Evolutionary conservation across 2,888 invertebrate species (phyloP), one percentile per base, ranked within the genome.

Genomic region (Synergus laeviventris): DNA sequence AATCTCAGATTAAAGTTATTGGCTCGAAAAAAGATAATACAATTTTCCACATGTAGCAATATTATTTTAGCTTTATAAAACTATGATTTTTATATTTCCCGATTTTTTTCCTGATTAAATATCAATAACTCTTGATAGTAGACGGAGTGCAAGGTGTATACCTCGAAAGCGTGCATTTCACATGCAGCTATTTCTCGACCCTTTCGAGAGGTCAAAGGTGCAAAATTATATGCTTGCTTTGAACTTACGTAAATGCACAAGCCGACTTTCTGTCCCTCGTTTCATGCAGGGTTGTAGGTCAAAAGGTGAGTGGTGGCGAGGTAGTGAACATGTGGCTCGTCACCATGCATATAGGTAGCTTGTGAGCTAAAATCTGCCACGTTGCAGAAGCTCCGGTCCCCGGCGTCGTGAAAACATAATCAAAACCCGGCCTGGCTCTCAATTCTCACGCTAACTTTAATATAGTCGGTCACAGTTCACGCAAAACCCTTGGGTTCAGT

Each of bases 241-340:
- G 81, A 81, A 77, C 73, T 77, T 81, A 83, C 74, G 79, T 81
- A 83, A 82, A 81, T 81, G 81, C 75, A 73, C 61, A 62, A 80
- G 79, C 79, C 78, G 79, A 78, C 81, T 81, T 81, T 77, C 75
- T 76, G 81, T 66, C 59, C 74, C 61, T 75, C 73, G 60, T 76
- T 79, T 79, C 77, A 74, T 39, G 66, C 77, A 66, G 77, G 39
- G 77, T 80, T 77, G 76, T 79, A 80, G 87, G 87, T 88, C 86
- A 86, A 87, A 87, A 87, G 85, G 85, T 86, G 86, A 88, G 82
- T 83, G 81, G 78, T 79, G 75, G 60, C 78, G 76, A 76, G 66
- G 64, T 42, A 49, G 60, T 66, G 56, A 78, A 62, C 81, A 75
- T 76, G 61, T 56, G 64, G 74, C 61, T 73, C 75, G 80, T 70